phyloP scores from a whole-genome alignment of 2,113 vertebrate genomes.

The Podilymbus podiceps region DNA sequence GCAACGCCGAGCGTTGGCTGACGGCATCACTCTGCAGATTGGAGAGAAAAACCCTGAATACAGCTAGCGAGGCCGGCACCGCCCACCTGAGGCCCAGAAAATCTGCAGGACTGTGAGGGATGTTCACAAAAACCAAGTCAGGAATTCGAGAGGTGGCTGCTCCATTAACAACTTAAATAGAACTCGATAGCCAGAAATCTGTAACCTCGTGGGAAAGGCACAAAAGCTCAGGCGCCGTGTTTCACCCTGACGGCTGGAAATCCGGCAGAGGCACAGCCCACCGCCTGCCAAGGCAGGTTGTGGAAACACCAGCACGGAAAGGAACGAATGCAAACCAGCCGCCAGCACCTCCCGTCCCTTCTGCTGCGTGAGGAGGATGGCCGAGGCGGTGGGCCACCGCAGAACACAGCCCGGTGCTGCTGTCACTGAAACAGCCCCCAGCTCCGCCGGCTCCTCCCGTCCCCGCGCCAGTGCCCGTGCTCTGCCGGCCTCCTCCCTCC shows the following conservation, averaged over 20 bases:
- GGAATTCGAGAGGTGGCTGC: not conserved
- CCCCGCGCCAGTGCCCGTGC: not conserved
- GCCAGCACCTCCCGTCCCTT: not conserved
- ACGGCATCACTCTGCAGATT: not conserved
- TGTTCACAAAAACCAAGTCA: not conserved
- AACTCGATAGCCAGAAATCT: not conserved
- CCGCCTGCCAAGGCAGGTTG: too few species aligned
- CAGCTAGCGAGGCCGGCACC: fast-evolving
- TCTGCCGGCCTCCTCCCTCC: slow-evolving; percentile 12
- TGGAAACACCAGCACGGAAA: too few species aligned
- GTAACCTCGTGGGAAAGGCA: not conserved
- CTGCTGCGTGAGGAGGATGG: fast-evolving
- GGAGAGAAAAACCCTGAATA: fast-evolving
- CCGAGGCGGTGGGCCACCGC: not conserved
- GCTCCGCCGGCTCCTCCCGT: not conserved
- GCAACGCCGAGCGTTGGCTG: not conserved
- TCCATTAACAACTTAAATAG: fast-evolving
- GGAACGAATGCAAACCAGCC: too few species aligned
- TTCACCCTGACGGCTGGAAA: not conserved
- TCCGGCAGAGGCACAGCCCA: not conserved
- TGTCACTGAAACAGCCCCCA: not conserved
- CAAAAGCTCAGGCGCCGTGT: not conserved
- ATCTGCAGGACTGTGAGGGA: too few species aligned
- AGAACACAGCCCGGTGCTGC: not conserved
- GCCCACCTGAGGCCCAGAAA: fast-evolving